Conservation (phyloP, 2,888 invertebrate species). For the Sthenelais limicola region DNA sequence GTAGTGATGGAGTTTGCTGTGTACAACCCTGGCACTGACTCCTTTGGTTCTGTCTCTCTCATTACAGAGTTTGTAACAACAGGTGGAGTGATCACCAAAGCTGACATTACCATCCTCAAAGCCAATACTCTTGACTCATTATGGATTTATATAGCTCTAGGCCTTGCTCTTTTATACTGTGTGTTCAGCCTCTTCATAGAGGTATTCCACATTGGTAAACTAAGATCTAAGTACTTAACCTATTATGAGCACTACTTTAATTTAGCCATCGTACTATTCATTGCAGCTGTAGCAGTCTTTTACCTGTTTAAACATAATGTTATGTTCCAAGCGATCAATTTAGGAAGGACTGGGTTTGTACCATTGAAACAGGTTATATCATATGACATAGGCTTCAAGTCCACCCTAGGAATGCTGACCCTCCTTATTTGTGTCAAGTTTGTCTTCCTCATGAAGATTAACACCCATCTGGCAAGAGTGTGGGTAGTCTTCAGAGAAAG, state of each 20-base stretch:
- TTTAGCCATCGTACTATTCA: conserved; percentile 41
- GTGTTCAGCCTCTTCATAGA: neutral
- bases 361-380: neutral
- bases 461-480: conserved; percentile 5
- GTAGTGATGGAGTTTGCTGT: conserved; percentile 35
- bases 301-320: neutral
- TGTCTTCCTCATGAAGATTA: conserved; percentile 14
- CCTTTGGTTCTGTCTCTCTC: conserved; percentile 14
- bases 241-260: conserved; percentile 32
- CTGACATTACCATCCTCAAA: neutral
- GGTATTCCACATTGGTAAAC: neutral
- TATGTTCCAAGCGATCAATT: neutral
- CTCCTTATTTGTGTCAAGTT: conserved; percentile 7
- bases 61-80: conserved; percentile 2
- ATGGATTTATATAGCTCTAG: neutral
- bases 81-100: conserved; percentile 7
- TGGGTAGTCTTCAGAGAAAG: neutral
- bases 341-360: neutral
- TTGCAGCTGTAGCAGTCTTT: conserved; percentile 38
- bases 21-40: conserved; percentile 10
- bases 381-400: conserved; percentile 14
- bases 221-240: neutral
- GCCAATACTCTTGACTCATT: neutral
- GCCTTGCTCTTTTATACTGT: conserved; percentile 8
- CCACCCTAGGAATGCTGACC: neutral